Percentiles rank a stretch among this genome's conserved stretches.
Conservation (phyloP, 2,797 vertebrate species). For the Halcyon chelicuti region DNA sequence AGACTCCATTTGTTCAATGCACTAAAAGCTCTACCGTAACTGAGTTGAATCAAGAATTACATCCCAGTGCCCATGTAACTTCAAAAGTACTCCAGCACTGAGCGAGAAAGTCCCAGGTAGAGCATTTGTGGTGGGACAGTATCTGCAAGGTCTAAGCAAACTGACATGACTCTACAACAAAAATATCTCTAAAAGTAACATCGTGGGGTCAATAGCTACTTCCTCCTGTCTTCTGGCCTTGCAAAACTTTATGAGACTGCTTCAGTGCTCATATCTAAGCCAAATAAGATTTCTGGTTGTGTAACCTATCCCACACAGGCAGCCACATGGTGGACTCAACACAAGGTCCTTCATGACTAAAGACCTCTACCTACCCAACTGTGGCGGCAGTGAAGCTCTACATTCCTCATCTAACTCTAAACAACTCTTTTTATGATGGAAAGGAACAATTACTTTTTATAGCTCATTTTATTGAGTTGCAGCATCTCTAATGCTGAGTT, state of each 20-base stretch:
- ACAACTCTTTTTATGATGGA: background rate
- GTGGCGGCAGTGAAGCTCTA: fast-evolving
- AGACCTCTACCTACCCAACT: background rate
- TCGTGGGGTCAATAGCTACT: background rate
- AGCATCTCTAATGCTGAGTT: background rate
- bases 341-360: fast-evolving
- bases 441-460: background rate
- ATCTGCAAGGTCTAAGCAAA: background rate
- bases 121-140: background rate
- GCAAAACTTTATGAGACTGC: background rate
- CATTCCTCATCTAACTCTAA: background rate
- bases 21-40: background rate
- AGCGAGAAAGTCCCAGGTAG: background rate
- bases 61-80: fast-evolving
- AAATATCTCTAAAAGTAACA: background rate
- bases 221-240: background rate
- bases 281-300: background rate
- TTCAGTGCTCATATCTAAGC: background rate
- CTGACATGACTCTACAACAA: background rate
- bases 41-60: background rate
- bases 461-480: background rate
- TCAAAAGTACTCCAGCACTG: background rate
- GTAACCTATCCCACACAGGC: background rate
- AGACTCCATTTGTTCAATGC: background rate
- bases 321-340: background rate